Conservation (phyloP, 2,113 vertebrate genomes). For the Catagonus wagneri region DNA sequence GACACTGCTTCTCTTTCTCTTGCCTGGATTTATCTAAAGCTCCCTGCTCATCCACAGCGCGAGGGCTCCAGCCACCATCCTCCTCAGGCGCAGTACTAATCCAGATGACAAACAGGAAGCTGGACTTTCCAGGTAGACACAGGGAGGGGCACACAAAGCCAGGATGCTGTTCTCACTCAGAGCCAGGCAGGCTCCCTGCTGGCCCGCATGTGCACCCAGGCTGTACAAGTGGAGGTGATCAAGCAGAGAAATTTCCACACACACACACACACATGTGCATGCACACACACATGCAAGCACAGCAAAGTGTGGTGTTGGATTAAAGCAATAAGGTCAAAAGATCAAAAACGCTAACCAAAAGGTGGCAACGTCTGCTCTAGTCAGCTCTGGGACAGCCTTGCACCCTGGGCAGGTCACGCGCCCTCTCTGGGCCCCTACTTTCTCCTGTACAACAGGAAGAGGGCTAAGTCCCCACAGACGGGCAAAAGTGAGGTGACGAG, state of each 20-base stretch:
- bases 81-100: fast-evolving
- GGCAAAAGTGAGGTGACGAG: not conserved
- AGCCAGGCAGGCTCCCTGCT: not conserved
- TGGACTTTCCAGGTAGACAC: fast-evolving
- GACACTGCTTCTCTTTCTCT: not conserved
- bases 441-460: not conserved
- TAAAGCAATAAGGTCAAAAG: not conserved
- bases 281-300: not conserved
- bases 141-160: fast-evolving
- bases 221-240: fast-evolving
- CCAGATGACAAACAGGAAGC: not conserved
- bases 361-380: not conserved
- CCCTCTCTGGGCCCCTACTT: not conserved
- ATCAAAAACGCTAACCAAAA: not conserved
- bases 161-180: not conserved
- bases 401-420: not conserved
- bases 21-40: not conserved
- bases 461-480: not conserved
- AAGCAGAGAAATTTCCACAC: not conserved
- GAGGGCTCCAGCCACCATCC: not conserved
- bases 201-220: not conserved
- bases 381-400: not conserved
- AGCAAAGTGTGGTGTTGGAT: not conserved
- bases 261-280: not conserved
- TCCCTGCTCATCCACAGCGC: not conserved